Evolutionary conservation across 2,113 vertebrate species (phyloP), one percentile per base, ranked within the genome.

Genomic region (Anolis sagrei): DNA sequence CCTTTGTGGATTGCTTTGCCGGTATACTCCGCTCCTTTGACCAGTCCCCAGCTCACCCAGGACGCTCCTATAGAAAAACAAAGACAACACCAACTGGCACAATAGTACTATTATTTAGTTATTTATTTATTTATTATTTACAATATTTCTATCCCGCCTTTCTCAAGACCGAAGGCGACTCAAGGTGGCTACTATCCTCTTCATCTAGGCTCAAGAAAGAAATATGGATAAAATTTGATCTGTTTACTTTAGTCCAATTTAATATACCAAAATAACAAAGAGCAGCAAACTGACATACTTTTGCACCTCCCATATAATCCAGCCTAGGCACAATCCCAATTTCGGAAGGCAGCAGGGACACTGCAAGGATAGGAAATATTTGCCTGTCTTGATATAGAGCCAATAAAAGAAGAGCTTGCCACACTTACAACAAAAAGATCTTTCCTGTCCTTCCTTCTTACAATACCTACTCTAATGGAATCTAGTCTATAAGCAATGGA

Each of bases 1-100:
- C 99, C 99, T 94, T 97, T 98, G 85, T 99, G 98, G 90, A 99
- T 98, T 81, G 98, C 99, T 93, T 97, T 99, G 44, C 98, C 98
- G 0, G 99, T 99, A 88, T 96, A 98, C 91, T 99, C 98, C 4
- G 98, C 99, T 81, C 99, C 99, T 95, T 99, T 99, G 73, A 98
- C 95, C 83, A 99, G 95, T 69, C 99, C 98, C 98, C 98, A 99
- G 93, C 98, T 99, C 86, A 99, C 94, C 99, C 98, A 99, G 75
- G 98, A 99, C 10, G 99, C 98, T 91, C 99, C 99, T 99, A 93
- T 92, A 88, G 89, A 58, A 69, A 68, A 92, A 48, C 7, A 76
- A 27, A 16, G 62, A 32, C 29, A 34, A 69, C 14, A 87, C 72
- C 78, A 58, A 6, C 85, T 1, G 54, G 58, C 10, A 1, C 32